Percentiles rank a stretch among this genome's conserved stretches.
Conservation (phyloP, 2,888 invertebrate species). For the Drosophila yooni region DNA sequence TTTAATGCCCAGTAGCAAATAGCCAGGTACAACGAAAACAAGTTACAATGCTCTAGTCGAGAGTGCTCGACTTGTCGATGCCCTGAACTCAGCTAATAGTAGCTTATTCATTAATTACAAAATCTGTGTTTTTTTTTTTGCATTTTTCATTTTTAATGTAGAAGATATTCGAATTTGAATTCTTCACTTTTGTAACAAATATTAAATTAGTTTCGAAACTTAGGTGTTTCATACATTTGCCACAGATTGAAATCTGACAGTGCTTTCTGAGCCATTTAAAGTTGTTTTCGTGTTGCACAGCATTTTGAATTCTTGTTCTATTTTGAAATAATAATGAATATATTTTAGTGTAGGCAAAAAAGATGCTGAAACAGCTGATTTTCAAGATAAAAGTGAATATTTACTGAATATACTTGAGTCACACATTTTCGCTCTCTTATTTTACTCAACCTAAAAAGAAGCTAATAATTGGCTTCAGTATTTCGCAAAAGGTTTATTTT, state of each 20-base stretch:
- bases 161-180: not conserved
- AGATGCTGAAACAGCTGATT: not conserved
- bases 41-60: not conserved
- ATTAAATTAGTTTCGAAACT: not conserved
- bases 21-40: not conserved
- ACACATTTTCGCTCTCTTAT: not conserved
- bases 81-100: not conserved
- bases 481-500: not conserved
- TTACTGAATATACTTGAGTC: not conserved
- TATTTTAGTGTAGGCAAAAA: not conserved
- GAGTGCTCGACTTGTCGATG: not conserved
- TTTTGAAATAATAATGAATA: not conserved
- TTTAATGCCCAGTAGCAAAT: conserved; percentile 8
- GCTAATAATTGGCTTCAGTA: not conserved
- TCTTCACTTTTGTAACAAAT: not conserved
- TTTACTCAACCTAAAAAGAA: not conserved
- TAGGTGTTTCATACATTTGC: not conserved
- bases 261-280: not conserved
- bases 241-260: not conserved
- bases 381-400: not conserved
- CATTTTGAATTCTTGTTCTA: not conserved
- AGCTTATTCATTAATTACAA: not conserved
- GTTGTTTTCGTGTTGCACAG: not conserved
- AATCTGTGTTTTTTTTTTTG: not conserved
- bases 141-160: not conserved